Evolutionary conservation across 2,113 vertebrate species (phyloP), one percentile per base, ranked within the genome.

Genomic region (Sylvilagus bachmani): DNA sequence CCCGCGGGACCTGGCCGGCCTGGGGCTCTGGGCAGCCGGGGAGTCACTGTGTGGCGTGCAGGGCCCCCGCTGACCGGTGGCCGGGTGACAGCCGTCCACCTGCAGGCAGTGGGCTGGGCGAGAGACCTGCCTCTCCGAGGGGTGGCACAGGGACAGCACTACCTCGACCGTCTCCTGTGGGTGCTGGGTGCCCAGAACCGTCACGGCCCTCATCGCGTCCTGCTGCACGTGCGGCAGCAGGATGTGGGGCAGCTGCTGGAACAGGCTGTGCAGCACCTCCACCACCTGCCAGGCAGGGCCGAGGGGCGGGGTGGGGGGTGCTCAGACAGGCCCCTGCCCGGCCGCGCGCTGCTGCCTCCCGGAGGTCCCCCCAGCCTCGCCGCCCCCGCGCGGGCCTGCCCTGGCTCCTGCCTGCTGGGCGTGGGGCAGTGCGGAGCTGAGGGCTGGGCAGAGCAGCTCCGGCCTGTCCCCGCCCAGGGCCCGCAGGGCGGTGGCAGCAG

Each of bases 61-160:
- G 55, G 55, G 19, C 19, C 14, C 55, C 55, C 17, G 13, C 44
- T 44, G 44, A 44, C 44, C 1, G 44, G 8, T 2, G 19, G 16
- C 22, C 1, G 53, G 38, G 8, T 6, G 51, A 29, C 38, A 44
- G 38, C 38, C 27, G 24, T 29, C 33, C 36, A 13, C 24, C 27
- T 17, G 3, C 3, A 79, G 36, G 38, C 6, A 8, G 0, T 12
- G 27, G 55, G 8, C 2, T 8, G 66, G 21, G 11, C 6, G 21
- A 53, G 29, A 31, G 64, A 21, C 93, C 69, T 31, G 97, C 97
- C 96, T 87, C 21, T 97, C 79, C 0, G 89, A 74, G n/a, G 97
- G 93, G 4, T 58, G 89, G 58, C 90, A 33, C 71, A 97, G 29
- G 10, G 89, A 89, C 74, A 97, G 80, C 71, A 95, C 19, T 80